Evolutionary conservation across 37 sponge, comb jelly and placozoan species (phyloP).

Genomic region (Cladorhizidae sp.): DNA sequence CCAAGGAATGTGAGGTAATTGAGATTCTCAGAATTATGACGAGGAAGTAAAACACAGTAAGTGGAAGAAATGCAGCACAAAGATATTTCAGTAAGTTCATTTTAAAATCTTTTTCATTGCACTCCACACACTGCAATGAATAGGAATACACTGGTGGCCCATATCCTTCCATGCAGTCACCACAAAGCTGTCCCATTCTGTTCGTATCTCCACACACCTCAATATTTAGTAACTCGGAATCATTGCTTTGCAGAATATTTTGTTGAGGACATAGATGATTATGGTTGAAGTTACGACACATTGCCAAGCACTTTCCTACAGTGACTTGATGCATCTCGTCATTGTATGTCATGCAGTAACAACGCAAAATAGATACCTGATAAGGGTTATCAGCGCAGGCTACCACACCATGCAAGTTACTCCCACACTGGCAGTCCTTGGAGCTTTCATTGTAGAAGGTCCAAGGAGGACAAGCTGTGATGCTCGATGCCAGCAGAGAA

Average conservation of each 20-base stretch:
- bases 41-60: background rate
- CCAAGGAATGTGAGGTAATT: background rate
- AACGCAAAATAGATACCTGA: background rate
- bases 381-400: background rate
- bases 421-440: background rate
- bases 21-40: background rate
- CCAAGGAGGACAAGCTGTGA: constrained; percentile 8
- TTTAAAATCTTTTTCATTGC: background rate
- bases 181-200: background rate
- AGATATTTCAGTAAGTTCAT: background rate
- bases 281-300: background rate
- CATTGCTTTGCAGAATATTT: no score
- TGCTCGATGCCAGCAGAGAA: no score
- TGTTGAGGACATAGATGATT: no score
- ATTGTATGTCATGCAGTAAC: constrained; percentile 8
- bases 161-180: constrained; percentile 1
- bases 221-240: background rate
- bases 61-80: background rate
- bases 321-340: background rate
- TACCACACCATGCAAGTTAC: background rate
- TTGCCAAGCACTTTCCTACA: background rate
- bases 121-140: background rate
- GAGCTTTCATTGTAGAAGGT: background rate
- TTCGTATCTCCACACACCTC: background rate
- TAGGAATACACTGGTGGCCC: no score